These are phyloP conservation scores for Montifringilla adamsi DNA, from an alignment of 2,113 vertebrate species.

Conservation along the genomic window DNA sequence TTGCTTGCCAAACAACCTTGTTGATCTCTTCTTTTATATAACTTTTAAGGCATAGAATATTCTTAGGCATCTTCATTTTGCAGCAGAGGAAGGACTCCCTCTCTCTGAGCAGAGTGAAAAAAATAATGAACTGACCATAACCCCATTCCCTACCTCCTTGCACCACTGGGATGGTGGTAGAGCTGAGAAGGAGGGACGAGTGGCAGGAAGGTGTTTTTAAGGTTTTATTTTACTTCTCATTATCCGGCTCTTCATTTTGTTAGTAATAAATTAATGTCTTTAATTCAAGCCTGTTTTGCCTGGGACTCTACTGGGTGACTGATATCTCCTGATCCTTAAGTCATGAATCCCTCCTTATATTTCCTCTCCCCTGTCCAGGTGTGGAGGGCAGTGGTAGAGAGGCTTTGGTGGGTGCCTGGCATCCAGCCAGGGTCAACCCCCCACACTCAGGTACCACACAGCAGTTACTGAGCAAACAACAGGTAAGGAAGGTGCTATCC, in stretches of 20 bases:
- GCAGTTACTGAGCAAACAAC: not conserved
- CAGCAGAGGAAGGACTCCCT: not conserved
- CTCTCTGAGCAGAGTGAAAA: not conserved
- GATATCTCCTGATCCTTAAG: not conserved
- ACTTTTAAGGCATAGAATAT: not conserved
- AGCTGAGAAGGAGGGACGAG: not conserved
- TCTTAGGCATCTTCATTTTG: not conserved
- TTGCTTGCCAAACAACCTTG: constrained; percentile 3
- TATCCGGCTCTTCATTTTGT: not conserved
- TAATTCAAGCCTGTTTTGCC: not conserved
- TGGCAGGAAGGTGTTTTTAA: not conserved
- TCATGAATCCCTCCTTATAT: not conserved
- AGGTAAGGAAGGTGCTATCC: not conserved
- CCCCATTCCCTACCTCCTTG: not conserved
- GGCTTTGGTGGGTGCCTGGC: not conserved
- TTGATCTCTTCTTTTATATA: not conserved
- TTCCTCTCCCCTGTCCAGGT: not conserved
- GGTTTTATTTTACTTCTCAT: not conserved
- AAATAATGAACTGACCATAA: not conserved
- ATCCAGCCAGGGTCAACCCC: not conserved
- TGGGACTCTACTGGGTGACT: not conserved
- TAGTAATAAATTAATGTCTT: not conserved
- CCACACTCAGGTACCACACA: not conserved
- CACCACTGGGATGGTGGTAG: not conserved
- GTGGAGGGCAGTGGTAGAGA: not conserved